Percentiles rank a stretch among this genome's conserved stretches.
Evolutionary conservation across 2,888 invertebrate genomes (phyloP).

Genomic region (Andricus curvator): DNA sequence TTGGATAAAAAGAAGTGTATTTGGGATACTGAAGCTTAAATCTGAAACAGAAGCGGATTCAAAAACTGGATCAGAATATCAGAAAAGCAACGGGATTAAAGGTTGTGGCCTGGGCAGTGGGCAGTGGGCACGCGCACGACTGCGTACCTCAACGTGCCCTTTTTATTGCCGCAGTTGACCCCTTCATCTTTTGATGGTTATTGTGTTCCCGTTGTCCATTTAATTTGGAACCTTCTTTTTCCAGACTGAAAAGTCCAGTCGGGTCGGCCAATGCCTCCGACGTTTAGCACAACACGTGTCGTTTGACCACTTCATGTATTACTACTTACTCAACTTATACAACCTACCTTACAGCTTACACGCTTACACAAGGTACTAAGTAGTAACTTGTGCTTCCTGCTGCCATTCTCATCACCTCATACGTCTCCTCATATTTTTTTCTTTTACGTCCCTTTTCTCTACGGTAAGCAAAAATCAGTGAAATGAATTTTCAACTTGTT

Average conservation of each 20-base stretch:
- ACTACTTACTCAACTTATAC: background rate
- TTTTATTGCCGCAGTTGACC: slow-evolving; percentile 26
- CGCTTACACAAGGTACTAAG: slow-evolving; percentile 8
- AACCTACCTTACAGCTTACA: slow-evolving; percentile 18
- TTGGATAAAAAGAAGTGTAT: background rate
- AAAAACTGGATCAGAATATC: background rate
- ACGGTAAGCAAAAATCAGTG: slow-evolving; percentile 10
- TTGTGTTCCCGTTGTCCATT: slow-evolving; percentile 39
- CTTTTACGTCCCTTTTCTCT: background rate
- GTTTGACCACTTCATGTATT: slow-evolving; percentile 34
- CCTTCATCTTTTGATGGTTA: slow-evolving; percentile 24
- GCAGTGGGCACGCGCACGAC: slow-evolving; percentile 28
- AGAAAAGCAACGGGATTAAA: slow-evolving; percentile 18
- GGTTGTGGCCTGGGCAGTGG: background rate
- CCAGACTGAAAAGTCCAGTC: slow-evolving; percentile 37
- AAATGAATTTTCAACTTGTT: slow-evolving; percentile 1
- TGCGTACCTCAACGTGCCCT: slow-evolving; percentile 20
- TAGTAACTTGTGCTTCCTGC: slow-evolving; percentile 12
- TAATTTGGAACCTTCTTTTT: slow-evolving; percentile 32
- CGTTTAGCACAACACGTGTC: slow-evolving; percentile 39
- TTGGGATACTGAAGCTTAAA: background rate
- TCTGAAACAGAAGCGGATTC: slow-evolving; percentile 17
- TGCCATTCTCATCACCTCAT: slow-evolving; percentile 33
- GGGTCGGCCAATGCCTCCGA: slow-evolving; percentile 42
- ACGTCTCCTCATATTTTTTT: background rate